Conservation (phyloP, 2,797 vertebrate species). For the Peromyscus eremicus region DNA sequence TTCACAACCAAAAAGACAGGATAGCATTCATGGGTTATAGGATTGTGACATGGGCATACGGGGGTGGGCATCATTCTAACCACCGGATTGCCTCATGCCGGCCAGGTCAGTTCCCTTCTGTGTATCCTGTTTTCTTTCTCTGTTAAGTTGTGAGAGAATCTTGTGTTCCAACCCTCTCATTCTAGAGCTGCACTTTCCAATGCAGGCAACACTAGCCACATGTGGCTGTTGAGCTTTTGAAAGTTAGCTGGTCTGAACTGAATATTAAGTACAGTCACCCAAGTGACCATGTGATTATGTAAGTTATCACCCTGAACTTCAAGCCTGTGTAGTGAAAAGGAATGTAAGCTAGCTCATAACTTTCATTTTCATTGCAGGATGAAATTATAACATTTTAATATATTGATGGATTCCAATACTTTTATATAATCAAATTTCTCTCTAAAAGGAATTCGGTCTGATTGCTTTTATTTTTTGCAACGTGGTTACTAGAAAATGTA, state of each 20-base stretch:
- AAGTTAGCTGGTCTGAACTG: neutral
- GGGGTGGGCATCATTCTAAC: neutral
- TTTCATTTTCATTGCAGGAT: neutral
- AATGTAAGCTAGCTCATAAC: neutral
- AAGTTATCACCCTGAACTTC: neutral
- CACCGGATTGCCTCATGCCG: neutral
- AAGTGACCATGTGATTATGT: neutral
- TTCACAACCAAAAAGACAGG: neutral
- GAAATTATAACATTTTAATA: constrained; percentile 27
- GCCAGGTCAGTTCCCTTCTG: neutral
- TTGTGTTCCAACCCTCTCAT: neutral
- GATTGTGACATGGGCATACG: neutral
- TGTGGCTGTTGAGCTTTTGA: neutral
- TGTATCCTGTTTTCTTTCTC: neutral
- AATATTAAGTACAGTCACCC: neutral
- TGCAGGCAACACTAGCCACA: neutral
- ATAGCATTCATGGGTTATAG: neutral
- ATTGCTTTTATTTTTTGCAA: constrained; percentile 42
- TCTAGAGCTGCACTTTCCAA: neutral
- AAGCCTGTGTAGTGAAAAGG: neutral
- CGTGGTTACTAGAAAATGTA: neutral
- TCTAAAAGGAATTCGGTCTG: constrained; percentile 17
- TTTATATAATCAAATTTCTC: constrained; percentile 41
- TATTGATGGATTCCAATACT: neutral
- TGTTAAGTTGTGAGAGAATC: neutral